Percentiles rank a stretch among this genome's conserved stretches.
Conservation (phyloP, 2,888 invertebrate genomes). For the Tanytarsus gracilentus region DNA sequence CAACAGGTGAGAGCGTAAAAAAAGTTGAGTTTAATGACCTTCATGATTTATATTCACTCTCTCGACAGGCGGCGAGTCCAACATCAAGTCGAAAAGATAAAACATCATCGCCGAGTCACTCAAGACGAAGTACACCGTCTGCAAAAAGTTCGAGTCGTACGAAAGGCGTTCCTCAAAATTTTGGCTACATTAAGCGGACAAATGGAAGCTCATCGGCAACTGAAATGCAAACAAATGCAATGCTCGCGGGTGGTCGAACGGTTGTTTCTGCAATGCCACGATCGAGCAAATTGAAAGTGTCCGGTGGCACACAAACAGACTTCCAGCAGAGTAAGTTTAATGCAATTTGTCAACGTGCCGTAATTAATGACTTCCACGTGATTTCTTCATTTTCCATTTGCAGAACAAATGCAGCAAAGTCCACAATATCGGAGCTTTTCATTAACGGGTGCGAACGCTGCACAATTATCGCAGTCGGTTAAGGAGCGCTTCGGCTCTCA, state of each 20-base stretch:
- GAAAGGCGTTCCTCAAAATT: slow-evolving; percentile 73
- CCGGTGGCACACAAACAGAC: slow-evolving; percentile 83
- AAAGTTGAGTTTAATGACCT: too few relatives aligned
- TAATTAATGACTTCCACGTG: background rate
- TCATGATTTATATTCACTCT: background rate
- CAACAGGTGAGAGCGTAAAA: slow-evolving; percentile 15
- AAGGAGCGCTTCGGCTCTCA: slow-evolving; percentile 73
- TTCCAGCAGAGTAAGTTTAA: slow-evolving; percentile 55
- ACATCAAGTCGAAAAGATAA: slow-evolving; percentile 40
- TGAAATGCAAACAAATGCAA: slow-evolving; percentile 36
- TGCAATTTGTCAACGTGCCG: slow-evolving; percentile 12
- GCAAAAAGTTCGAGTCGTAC: slow-evolving; percentile 44
- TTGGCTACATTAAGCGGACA: slow-evolving; percentile 73
- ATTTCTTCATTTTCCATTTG: background rate
- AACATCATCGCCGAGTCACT: slow-evolving; percentile 41
- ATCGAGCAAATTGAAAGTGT: slow-evolving; percentile 73
- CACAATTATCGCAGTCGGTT: slow-evolving; percentile 80
- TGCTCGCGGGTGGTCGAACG: slow-evolving; percentile 49
- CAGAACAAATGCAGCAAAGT: slow-evolving; percentile 45
- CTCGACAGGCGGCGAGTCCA: slow-evolving; percentile 40
- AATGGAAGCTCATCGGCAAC: slow-evolving; percentile 48
- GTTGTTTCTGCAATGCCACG: slow-evolving; percentile 78
- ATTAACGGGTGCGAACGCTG: slow-evolving; percentile 73
- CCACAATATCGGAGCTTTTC: slow-evolving; percentile 72
- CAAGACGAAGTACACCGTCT: slow-evolving; percentile 40